Evolutionary conservation across 2,888 invertebrate species (phyloP).

Genomic region (Stratiomys singularior): DNA sequence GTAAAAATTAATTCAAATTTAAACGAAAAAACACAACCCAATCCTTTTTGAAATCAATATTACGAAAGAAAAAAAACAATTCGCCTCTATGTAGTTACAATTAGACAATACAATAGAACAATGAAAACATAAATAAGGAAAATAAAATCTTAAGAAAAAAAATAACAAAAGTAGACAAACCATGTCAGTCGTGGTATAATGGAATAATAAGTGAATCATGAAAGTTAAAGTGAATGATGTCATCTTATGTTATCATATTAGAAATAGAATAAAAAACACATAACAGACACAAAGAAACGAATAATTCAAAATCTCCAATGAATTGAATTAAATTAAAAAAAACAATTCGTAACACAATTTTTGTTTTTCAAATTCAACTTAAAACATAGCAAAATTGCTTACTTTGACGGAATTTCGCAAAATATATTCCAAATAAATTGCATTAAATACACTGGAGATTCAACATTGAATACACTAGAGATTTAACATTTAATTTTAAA

Average conservation of each 20-base stretch:
- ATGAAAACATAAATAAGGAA: not conserved
- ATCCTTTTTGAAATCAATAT: no score
- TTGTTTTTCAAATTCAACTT: not conserved
- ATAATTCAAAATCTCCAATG: not conserved
- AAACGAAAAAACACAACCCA: no score
- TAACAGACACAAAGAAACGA: no score
- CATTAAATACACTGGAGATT: not conserved
- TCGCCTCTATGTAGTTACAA: not conserved
- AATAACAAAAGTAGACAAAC: not conserved
- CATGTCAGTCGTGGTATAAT: not conserved
- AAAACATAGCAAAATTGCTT: not conserved
- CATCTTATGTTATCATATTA: no score
- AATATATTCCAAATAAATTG: no score
- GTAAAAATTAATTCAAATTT: no score
- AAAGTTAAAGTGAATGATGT: no score
- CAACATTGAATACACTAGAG: not conserved
- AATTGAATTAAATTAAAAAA: not conserved
- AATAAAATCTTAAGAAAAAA: not conserved
- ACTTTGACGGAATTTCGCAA: no score
- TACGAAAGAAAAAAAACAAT: no score
- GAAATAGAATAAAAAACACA: no score
- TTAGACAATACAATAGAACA: not conserved
- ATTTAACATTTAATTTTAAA: not conserved
- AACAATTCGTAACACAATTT: not conserved
- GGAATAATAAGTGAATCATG: no score